Evolutionary conservation across 2,797 vertebrate genomes (phyloP).

Genomic region (Acanthopagrus latus): DNA sequence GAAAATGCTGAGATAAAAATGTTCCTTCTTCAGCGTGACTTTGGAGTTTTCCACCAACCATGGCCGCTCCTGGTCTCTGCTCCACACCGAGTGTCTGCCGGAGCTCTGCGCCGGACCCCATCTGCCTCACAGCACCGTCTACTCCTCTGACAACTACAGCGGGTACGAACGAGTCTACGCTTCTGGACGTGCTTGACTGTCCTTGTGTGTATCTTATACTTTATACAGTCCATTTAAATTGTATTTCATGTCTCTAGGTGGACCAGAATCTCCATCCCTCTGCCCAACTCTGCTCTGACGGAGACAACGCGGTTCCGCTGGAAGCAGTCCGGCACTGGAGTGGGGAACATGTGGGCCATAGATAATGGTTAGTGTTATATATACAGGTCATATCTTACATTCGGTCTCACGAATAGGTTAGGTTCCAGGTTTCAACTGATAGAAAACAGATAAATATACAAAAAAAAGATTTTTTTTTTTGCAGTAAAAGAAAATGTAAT

Average conservation of each 20-base stretch:
- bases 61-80: slow-evolving; percentile 94
- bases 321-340: slow-evolving; percentile 91
- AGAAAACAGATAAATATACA: background rate
- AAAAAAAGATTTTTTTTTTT: background rate
- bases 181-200: slow-evolving; percentile 12
- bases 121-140: slow-evolving; percentile 96
- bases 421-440: background rate
- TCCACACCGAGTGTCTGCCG: slow-evolving; percentile 95
- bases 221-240: background rate
- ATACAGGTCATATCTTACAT: background rate
- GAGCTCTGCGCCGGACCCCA: slow-evolving; percentile 95
- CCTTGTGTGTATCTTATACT: background rate
- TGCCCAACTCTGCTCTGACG: slow-evolving; percentile 95
- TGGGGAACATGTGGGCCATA: slow-evolving; percentile 95
- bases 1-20: slow-evolving; percentile 23
- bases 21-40: slow-evolving; percentile 85
- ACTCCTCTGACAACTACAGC: slow-evolving; percentile 98
- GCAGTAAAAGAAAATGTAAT: background rate
- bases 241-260: slow-evolving; percentile 81
- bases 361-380: slow-evolving; percentile 81
- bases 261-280: slow-evolving; percentile 95
- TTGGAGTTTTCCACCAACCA: slow-evolving; percentile 97
- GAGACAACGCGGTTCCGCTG: slow-evolving; percentile 94
- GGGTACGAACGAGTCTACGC: slow-evolving; percentile 83
- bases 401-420: background rate